These are phyloP conservation scores for Panopea generosa DNA, from an alignment of 2,888 invertebrate genomes.

Conservation along the genomic window DNA sequence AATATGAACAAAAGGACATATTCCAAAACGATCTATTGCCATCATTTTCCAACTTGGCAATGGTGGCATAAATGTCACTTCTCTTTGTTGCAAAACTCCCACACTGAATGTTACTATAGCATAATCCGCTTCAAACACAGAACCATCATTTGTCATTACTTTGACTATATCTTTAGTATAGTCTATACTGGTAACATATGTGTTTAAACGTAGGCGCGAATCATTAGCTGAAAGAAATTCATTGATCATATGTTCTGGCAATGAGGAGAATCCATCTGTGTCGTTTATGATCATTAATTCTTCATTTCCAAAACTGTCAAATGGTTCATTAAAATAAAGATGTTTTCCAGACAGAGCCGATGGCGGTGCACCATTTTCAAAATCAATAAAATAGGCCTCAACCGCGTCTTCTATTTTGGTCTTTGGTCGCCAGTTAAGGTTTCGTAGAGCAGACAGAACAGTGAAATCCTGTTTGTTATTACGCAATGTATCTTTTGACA, in stretches of 20 bases:
- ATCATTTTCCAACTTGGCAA: constrained; percentile 52
- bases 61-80: constrained; percentile 44
- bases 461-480: constrained; percentile 21
- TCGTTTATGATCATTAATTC: too few relatives aligned
- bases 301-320: constrained; percentile 18
- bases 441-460: constrained; percentile 19
- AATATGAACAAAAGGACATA: constrained; percentile 33
- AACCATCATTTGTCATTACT: constrained; percentile 37
- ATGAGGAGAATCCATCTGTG: too few relatives aligned
- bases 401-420: constrained; percentile 31
- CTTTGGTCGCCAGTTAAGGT: constrained; percentile 30
- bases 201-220: too few relatives aligned
- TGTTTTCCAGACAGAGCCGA: constrained; percentile 27
- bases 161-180: constrained; percentile 20
- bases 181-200: constrained; percentile 25
- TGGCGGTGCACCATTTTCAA: constrained; percentile 27
- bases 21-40: too few relatives aligned
- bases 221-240: too few relatives aligned
- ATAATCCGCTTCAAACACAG: constrained; percentile 27
- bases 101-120: too few relatives aligned
- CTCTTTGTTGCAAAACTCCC: constrained; percentile 38
- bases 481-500: not conserved
- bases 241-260: too few relatives aligned
- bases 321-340: constrained; percentile 25
- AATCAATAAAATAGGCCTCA: constrained; percentile 32